A percentile compares a stretch with the other conserved stretches of the same genome.
phyloP scores from a whole-genome alignment of 2,888 invertebrate genomes.

The Bombylius major region DNA sequence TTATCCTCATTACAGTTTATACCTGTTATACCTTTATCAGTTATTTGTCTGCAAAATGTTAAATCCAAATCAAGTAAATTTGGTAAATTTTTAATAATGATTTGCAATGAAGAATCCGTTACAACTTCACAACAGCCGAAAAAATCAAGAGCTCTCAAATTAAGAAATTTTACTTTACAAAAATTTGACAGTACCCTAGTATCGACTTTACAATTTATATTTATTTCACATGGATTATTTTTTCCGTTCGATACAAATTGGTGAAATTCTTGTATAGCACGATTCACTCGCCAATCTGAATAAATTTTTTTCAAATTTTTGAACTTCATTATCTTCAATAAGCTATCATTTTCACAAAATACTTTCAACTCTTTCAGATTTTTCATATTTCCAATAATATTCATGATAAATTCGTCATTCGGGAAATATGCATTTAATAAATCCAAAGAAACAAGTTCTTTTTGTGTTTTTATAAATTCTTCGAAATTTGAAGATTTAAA shows the following conservation, averaged over 20 bases:
- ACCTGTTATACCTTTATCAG: not conserved
- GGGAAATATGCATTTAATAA: not conserved
- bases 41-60: not conserved
- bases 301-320: not conserved
- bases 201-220: not conserved
- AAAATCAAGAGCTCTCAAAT: not conserved
- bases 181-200: not conserved
- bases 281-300: no score
- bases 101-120: not conserved
- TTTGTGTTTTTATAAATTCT: not conserved
- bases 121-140: not conserved
- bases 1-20: not conserved
- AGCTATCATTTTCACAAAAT: no score
- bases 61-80: not conserved
- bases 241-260: no score
- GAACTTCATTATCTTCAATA: not conserved
- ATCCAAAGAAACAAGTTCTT: not conserved
- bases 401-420: no score
- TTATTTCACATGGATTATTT: not conserved
- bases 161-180: not conserved
- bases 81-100: not conserved
- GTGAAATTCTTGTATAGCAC: no score
- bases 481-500: not conserved
- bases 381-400: not conserved
- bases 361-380: no score